A percentile compares a stretch with the other conserved stretches of the same genome.
Evolutionary conservation across 2,888 invertebrate species (phyloP).

Genomic region (Ophion costatus): DNA sequence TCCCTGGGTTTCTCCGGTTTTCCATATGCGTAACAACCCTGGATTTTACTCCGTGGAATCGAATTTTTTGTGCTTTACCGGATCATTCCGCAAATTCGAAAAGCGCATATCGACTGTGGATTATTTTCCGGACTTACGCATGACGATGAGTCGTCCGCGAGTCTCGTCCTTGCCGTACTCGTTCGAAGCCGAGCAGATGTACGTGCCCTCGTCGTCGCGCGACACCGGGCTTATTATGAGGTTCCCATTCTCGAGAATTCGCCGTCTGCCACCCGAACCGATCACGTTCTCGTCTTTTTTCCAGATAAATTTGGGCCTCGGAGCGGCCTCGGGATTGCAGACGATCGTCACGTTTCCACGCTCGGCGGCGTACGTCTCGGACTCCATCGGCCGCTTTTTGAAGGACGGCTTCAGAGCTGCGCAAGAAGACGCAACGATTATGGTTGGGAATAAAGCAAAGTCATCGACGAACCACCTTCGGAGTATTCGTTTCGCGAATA

Average conservation of each 20-base stretch:
- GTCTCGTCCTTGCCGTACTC: conserved; percentile 95
- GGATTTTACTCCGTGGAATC: not conserved
- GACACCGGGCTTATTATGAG: conserved; percentile 93
- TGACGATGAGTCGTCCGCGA: conserved; percentile 91
- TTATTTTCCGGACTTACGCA: conserved; percentile 86
- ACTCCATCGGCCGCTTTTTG: conserved; percentile 93
- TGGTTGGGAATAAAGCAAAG: not conserved
- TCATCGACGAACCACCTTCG: no score
- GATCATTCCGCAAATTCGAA: not conserved
- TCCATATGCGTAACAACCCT: no score
- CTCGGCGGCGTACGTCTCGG: conserved; percentile 96
- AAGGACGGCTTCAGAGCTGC: conserved; percentile 92
- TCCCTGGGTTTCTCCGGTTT: not conserved
- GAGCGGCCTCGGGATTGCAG: conserved; percentile 97
- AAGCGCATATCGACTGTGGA: not conserved
- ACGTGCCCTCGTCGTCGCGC: conserved; percentile 93
- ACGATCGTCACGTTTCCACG: conserved; percentile 95
- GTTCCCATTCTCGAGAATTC: conserved; percentile 93
- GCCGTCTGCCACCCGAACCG: conserved; percentile 91
- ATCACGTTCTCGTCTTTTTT: conserved; percentile 93
- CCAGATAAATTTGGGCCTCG: conserved; percentile 95
- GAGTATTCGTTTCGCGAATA: no score
- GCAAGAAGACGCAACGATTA: not conserved
- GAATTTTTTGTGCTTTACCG: not conserved
- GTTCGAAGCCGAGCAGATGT: conserved; percentile 94